Conservation (phyloP, 2,113 vertebrate genomes). For the Gallinago undulata region DNA sequence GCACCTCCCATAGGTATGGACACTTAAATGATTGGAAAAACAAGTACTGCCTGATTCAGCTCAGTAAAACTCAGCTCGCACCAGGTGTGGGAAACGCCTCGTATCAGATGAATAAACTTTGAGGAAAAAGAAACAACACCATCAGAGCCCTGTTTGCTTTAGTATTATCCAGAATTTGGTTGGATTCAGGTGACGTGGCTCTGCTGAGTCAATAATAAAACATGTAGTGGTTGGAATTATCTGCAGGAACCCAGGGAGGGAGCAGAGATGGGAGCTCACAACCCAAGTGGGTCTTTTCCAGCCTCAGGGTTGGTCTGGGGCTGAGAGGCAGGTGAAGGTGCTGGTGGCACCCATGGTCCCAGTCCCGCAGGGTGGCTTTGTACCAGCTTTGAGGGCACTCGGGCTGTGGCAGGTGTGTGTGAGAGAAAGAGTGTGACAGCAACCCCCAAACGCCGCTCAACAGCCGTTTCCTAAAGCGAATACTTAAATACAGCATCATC, state of each 20-base stretch:
- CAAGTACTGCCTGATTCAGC: not conserved
- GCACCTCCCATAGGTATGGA: not conserved
- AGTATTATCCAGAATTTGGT: not conserved
- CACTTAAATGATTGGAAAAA: not conserved
- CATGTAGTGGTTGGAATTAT: not conserved
- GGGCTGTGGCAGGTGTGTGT: not conserved
- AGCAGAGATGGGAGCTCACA: not conserved
- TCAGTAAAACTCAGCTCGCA: not conserved
- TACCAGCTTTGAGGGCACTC: not conserved
- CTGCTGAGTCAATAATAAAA: not conserved
- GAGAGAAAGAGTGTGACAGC: not conserved
- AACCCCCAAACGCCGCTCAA: not conserved
- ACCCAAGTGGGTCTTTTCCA: not conserved
- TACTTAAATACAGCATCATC: not conserved
- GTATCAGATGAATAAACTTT: not conserved
- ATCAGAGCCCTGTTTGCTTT: not conserved
- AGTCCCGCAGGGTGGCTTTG: accelerated
- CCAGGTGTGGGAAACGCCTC: not conserved
- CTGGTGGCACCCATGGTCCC: not conserved
- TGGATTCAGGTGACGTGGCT: not conserved
- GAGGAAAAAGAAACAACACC: not conserved
- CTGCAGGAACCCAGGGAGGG: not conserved
- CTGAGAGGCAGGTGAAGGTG: not conserved
- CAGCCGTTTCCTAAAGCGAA: not conserved
- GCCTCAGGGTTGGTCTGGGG: not conserved